These are phyloP conservation scores for Ophioninae sp. DNA, from an alignment of 2,888 invertebrate species.

Conservation along the genomic window DNA sequence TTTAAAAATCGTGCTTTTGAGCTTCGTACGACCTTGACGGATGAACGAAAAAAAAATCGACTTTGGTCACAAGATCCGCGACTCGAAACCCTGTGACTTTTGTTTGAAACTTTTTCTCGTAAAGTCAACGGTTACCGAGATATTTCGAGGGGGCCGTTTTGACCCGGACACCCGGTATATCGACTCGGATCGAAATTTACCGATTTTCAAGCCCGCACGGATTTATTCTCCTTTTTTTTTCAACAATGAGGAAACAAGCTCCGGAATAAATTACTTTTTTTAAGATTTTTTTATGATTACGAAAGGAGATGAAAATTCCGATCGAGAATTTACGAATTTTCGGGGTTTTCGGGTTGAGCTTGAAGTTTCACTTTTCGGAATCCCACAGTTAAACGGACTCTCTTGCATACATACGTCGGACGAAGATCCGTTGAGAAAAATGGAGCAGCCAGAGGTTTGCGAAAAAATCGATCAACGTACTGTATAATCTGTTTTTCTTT, in stretches of 20 bases:
- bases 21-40: background rate
- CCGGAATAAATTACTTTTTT: background rate
- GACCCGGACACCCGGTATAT: too few relatives aligned
- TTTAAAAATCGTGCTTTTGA: background rate
- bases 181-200: too few relatives aligned
- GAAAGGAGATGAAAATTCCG: background rate
- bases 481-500: conserved; percentile 22
- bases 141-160: too few relatives aligned
- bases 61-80: background rate
- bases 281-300: background rate
- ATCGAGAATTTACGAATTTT: background rate
- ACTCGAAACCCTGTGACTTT: too few relatives aligned
- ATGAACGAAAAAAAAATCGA: background rate
- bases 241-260: background rate
- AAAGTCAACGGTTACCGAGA: too few relatives aligned
- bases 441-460: conserved; percentile 65
- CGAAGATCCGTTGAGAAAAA: conserved; percentile 64
- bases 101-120: background rate
- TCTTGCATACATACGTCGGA: conserved; percentile 32
- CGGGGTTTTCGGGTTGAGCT: too few relatives aligned
- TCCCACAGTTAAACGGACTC: conserved; percentile 1
- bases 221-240: background rate
- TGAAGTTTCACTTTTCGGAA: too few relatives aligned
- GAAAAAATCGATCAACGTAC: conserved; percentile 52
- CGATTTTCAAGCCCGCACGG: background rate